A percentile compares a stretch with the other conserved stretches of the same genome.
Evolutionary conservation across 2,888 invertebrate genomes (phyloP).

Genomic region (Macrostomum cliftonense): DNA sequence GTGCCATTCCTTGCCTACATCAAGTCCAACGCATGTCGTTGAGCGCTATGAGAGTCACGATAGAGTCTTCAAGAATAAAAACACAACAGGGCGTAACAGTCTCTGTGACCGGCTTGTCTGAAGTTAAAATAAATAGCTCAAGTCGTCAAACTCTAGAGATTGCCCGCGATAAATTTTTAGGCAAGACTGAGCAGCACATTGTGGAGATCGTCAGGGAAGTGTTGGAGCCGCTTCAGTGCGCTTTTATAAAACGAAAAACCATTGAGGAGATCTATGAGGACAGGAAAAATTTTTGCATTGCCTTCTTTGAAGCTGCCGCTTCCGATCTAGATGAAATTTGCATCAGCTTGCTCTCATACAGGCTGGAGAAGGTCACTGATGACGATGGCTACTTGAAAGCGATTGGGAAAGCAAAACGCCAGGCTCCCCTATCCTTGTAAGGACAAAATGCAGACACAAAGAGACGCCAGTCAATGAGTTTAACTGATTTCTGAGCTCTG

Average conservation of each 20-base stretch:
- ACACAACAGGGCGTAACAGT: constrained; percentile 89
- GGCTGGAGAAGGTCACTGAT: constrained; percentile 36
- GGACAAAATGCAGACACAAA: too few relatives aligned
- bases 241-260: constrained; percentile 41
- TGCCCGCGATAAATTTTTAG: constrained; percentile 38
- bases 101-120: constrained; percentile 87
- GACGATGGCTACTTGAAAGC: constrained; percentile 61
- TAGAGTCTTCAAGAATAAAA: constrained; percentile 82
- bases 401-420: constrained; percentile 43
- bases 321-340: constrained; percentile 38
- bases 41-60: constrained; percentile 88
- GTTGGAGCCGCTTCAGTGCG: constrained; percentile 39
- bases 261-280: constrained; percentile 39
- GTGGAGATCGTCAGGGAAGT: constrained; percentile 35
- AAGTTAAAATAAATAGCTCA: constrained; percentile 47
- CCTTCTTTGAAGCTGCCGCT: constrained; percentile 37
- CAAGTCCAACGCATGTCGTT: constrained; percentile 57
- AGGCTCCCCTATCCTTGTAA: too few relatives aligned
- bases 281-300: constrained; percentile 37
- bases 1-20: constrained; percentile 76
- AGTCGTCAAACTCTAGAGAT: constrained; percentile 35
- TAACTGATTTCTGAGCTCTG: too few relatives aligned
- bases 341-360: constrained; percentile 32
- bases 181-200: constrained; percentile 34
- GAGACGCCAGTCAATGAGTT: too few relatives aligned